Evolutionary conservation across 2,888 invertebrate genomes (phyloP), one percentile per base, ranked within the genome.

Genomic region (Folsomia manolachei): DNA sequence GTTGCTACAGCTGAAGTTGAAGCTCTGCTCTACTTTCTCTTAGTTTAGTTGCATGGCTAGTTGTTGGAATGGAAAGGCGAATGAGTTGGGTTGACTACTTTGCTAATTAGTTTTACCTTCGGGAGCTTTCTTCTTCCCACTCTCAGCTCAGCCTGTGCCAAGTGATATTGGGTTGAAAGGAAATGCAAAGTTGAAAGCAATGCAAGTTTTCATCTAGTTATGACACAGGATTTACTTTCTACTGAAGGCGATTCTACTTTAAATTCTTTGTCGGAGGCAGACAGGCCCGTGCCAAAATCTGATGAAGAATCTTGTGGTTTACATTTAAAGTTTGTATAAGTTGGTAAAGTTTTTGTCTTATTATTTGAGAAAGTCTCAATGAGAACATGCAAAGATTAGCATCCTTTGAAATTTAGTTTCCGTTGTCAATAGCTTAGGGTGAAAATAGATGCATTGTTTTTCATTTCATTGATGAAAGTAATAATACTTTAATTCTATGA

Each of bases 41-140:
- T 39, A 4, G 4, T 39, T 21, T 39, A 4, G 4, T 39, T 4
- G 39, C 39, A 39, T 39, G 39, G 14, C 14, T 39, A 9, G 39
- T 39, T 14, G 7, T 9, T 39, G n/a, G n/a, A n/a, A n/a, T n/a
- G n/a, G n/a, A n/a, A n/a, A 18, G 23, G 66, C 24, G 66, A 51
- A 66, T 39, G 52, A 66, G 66, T 66, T 66, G 52, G 11, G 66
- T 24, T 66, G 66, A 66, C 66, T 39, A 66, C 66, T 66, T 66
- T 23, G 52, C 66, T 66, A 66, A 66, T 66, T 66, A 66, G 66
- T 66, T 66, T 66, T 66, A 66, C 66, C 66, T 66, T 66, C 27
- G 66, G 66, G 66, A 66, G 24, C 66, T 66, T 66, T 52, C 39
- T 23, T 24, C 52, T 60, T n/a, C 51, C 14, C 9, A 14, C 9